phyloP scores from a whole-genome alignment of 2,113 vertebrate species.

The Lathamus discolor region DNA sequence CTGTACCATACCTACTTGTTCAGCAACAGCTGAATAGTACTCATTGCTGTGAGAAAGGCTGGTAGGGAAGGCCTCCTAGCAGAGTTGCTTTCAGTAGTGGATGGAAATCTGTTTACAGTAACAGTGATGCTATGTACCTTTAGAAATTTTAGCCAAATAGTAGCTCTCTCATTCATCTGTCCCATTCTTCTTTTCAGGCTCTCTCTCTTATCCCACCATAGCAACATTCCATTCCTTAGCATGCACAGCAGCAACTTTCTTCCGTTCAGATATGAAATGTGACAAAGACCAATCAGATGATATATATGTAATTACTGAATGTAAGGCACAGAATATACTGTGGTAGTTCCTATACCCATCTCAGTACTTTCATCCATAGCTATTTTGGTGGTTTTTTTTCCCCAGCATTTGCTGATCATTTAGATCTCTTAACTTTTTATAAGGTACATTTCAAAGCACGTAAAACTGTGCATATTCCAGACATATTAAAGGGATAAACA shows the following conservation, averaged over 20 bases:
- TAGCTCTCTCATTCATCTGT: not conserved
- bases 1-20: not conserved
- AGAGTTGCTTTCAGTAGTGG: not conserved
- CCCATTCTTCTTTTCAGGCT: not conserved
- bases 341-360: not conserved
- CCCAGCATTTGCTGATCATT: not conserved
- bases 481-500: not conserved
- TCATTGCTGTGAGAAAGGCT: not conserved
- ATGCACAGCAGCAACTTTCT: not conserved
- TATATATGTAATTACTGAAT: not conserved
- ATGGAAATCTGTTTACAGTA: not conserved
- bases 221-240: not conserved
- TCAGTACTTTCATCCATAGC: not conserved
- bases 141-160: not conserved
- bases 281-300: not conserved
- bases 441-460: not conserved
- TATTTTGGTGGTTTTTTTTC: fast-evolving
- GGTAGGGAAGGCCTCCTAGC: not conserved
- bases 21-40: not conserved
- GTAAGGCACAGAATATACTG: not conserved
- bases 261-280: not conserved
- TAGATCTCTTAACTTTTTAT: not conserved
- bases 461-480: not conserved
- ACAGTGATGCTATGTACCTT: fast-evolving
- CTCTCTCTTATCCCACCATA: not conserved